Evolutionary conservation across 2,888 invertebrate species (phyloP), one percentile per base, ranked within the genome.

Genomic region (Timema cristinae): DNA sequence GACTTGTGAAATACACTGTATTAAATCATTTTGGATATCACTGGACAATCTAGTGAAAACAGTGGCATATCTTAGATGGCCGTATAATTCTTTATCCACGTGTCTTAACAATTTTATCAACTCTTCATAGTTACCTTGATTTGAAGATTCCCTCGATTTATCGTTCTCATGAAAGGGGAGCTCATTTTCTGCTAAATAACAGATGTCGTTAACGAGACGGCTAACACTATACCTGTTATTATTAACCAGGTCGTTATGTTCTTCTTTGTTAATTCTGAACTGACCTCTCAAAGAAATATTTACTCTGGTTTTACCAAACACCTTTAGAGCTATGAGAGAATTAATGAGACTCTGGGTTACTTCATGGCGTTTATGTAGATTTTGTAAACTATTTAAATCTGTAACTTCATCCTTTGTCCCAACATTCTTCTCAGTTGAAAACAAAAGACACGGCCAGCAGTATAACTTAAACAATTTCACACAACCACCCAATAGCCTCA

Each of bases 81-180:
- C 13, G 13, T 66, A 11, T 52, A 72, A 70, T 16, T 61, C 16
- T 0, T 8, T 7, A 6, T 72, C 72, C 66, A 66, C 66, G 9
- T 66, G 54, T 5, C 32, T 15, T 15, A 70, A 9, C 32, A 67
- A 50, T 15, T 16, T 32, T 48, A 72, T 11, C 7, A 81, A 54
- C 54, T 70, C 67, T 1, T 67, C 15, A 63, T 70, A 67, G 32
- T 72, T 69, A n/a, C 59, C 67, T n/a, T 16, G 5, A 48, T 70
- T 61, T 15, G 9, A 11, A n/a, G 66, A 70, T 13, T 51, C 16
- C 7, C n/a, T 11, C 32, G 32, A 49, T 63, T 72, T 66, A 16
- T 69, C 50, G 63, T 72, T 69, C 5, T 52, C 72, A 54, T 4
- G n/a, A 54, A 63, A 63, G 9, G 63, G 47, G 11, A 32, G 47